Evolutionary conservation across 2,888 invertebrate species (phyloP), one percentile per base, ranked within the genome.

Genomic region (Erynnis tages): DNA sequence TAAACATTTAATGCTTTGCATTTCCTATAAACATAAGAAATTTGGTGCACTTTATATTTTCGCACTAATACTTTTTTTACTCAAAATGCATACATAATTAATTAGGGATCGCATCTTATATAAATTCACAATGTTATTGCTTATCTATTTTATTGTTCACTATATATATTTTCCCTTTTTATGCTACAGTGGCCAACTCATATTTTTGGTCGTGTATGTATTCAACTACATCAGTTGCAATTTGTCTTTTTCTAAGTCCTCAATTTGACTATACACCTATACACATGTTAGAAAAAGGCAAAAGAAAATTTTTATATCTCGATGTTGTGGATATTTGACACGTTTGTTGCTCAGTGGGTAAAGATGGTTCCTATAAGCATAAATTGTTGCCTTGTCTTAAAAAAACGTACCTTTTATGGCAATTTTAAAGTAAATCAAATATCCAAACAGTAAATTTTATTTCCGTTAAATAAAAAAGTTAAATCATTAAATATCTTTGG

Each of bases 121-220:
- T 37, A 11, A 19, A 11, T 16, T 14, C 34, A 34, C 34, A 17
- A 6, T 34, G 7, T 19, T 16, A 21, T 14, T 37, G 37, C 37
- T 37, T n/a, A n/a, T n/a, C n/a, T n/a, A n/a, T n/a, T 19, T 6
- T 6, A 21, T 10, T 11, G n/a, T 17, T 35, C 6, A 37, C 11
- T n/a, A 19, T 19, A 10, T 19, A 14, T 38, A 23, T 38, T 38
- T 5, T 34, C 23, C 14, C 17, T 23, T 10, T 38, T 38, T 38
- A 23, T 38, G 38, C 38, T 38, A 38, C 38, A 38, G 38, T 38
- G 38, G 38, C 23, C 38, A 38, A 23, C 38, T 23, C 21, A 38
- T 38, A 21, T 8, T 38, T 38, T 38, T 38, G 23, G 23, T 38
- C 21, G 7, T 38, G 38, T 38, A 38, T 38, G 38, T 38, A 38